Conservation (phyloP, 1,140 invertebrate genomes). For the Formica exsecta region DNA sequence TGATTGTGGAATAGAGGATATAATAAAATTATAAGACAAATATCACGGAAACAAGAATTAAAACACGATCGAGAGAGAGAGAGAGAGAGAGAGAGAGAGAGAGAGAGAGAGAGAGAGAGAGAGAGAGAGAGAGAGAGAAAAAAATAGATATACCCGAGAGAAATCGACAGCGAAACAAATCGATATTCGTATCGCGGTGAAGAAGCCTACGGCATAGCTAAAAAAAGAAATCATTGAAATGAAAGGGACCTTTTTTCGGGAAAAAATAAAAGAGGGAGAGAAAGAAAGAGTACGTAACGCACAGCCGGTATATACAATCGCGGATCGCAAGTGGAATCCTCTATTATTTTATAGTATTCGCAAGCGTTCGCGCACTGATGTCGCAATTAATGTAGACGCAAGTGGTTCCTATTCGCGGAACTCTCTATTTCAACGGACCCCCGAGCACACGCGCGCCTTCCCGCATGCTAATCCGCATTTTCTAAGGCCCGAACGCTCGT, state of each 20-base stretch:
- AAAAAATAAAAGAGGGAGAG: neutral
- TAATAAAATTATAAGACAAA: neutral
- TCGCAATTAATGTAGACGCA: constrained; percentile 54
- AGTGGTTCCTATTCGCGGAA: constrained; percentile 17
- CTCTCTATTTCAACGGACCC: constrained; percentile 70
- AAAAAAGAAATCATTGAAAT: too few relatives aligned
- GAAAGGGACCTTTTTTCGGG: constrained; percentile 27
- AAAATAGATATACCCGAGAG: too few relatives aligned
- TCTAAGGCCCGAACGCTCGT: constrained; percentile 50
- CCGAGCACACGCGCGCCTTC: constrained; percentile 32
- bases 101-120: too few relatives aligned
- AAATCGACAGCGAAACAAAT: neutral
- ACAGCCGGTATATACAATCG: neutral
- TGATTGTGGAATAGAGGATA: too few relatives aligned
- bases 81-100: too few relatives aligned
- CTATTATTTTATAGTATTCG: constrained; percentile 55
- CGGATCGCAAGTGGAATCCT: constrained; percentile 15
- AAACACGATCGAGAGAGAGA: too few relatives aligned
- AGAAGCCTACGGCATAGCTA: neutral
- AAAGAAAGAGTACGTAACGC: constrained; percentile 38
- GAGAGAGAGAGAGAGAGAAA: too few relatives aligned
- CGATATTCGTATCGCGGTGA: neutral
- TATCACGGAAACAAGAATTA: neutral
- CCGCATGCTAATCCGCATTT: constrained; percentile 71
- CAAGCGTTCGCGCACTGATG: constrained; percentile 30